phyloP scores from a whole-genome alignment of 2,888 invertebrate genomes.

The Clunio marinus region DNA sequence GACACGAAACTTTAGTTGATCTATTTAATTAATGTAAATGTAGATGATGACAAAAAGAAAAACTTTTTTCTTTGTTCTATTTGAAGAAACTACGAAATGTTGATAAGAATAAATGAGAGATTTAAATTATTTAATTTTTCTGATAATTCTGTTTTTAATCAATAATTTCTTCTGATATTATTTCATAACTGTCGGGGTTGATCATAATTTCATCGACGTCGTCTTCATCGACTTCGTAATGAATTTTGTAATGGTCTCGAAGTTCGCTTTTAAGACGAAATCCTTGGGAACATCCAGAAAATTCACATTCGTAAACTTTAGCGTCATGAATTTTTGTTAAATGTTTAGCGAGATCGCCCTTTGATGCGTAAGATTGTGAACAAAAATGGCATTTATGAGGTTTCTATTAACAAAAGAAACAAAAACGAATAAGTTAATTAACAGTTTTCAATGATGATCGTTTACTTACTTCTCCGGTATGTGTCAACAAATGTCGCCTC shows the following conservation, averaged over 20 bases:
- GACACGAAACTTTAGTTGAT: not conserved
- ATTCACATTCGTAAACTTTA: not conserved
- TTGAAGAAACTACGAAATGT: slow-evolving; percentile 2
- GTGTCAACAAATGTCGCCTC: not conserved
- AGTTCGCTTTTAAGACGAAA: not conserved
- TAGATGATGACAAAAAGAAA: too few relatives aligned
- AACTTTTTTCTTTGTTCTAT: slow-evolving; percentile 6
- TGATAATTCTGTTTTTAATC: not conserved
- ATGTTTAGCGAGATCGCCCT: slow-evolving; percentile 5
- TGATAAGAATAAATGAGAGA: not conserved
- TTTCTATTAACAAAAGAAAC: not conserved
- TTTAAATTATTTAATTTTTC: slow-evolving; percentile 9
- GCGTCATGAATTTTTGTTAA: not conserved
- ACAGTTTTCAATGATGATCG: not conserved
- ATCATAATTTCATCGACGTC: not conserved
- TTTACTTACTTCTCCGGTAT: slow-evolving; percentile 3
- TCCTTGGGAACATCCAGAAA: not conserved
- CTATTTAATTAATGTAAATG: too few relatives aligned
- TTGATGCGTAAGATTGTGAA: not conserved
- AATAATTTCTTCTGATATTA: not conserved
- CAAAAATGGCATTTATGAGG: not conserved
- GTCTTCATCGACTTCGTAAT: not conserved
- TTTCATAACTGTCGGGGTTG: not conserved
- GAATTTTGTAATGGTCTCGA: slow-evolving; percentile 2
- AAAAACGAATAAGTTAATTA: not conserved